Conservation (phyloP, 1,140 invertebrate species). For the Lordiphosa stackelbergi region DNA sequence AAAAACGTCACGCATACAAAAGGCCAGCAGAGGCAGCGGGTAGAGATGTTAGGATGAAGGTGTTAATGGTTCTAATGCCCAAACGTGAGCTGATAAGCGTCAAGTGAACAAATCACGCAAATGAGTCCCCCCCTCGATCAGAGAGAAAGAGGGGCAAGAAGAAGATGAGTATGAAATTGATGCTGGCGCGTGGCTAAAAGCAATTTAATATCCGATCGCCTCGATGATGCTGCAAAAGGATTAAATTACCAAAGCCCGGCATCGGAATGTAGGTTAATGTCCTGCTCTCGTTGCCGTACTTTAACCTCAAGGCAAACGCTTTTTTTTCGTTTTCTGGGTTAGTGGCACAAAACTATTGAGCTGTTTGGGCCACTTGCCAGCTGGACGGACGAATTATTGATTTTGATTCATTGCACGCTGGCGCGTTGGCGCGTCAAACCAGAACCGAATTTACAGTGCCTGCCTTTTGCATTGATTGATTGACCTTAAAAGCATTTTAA, state of each 20-base stretch:
- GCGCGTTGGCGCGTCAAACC: conserved; percentile 4
- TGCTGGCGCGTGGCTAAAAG: conserved; percentile 45
- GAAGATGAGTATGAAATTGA: conserved; percentile 21
- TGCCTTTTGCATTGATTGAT: conserved; percentile 49
- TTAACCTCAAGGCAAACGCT: conserved; percentile 40
- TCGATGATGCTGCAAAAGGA: conserved; percentile 49
- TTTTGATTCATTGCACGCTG: conserved; percentile 2
- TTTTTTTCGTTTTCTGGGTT: conserved; percentile 40
- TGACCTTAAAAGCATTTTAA: conserved; percentile 57
- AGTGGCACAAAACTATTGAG: conserved; percentile 52
- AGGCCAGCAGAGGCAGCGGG: conserved; percentile 12
- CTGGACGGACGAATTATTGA: no score
- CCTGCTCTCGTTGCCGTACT: conserved; percentile 41
- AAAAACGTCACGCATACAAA: conserved; percentile 14
- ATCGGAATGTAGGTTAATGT: conserved; percentile 54
- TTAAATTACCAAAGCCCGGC: conserved; percentile 52
- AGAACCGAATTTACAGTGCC: conserved; percentile 12
- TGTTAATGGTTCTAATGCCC: conserved; percentile 65
- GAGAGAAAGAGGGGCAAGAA: conserved; percentile 29
- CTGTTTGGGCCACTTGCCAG: background rate
- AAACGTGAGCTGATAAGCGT: conserved; percentile 44
- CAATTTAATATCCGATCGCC: conserved; percentile 58
- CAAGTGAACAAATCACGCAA: conserved; percentile 45
- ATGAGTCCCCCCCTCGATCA: conserved; percentile 36
- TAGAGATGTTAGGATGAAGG: conserved; percentile 32